Evolutionary conservation across 2,888 invertebrate genomes (phyloP).

Genomic region (Phalera bucephala): DNA sequence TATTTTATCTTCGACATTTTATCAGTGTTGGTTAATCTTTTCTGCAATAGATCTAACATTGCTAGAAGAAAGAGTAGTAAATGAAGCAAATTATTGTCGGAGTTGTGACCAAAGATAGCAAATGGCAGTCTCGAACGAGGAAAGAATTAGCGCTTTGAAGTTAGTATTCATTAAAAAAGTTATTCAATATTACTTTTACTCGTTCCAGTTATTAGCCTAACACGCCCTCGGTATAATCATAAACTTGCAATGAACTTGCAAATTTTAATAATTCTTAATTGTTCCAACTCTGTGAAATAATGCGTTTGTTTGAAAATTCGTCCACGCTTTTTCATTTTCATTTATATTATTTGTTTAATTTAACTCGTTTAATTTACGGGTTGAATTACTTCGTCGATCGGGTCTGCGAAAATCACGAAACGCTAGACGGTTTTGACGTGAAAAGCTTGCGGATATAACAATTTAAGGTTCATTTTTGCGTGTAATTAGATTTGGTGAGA

Average conservation of each 20-base stretch:
- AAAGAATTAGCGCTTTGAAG: too few species aligned
- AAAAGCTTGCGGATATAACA: conserved; percentile 28
- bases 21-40: too few species aligned
- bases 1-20: too few species aligned
- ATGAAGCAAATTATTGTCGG: too few species aligned
- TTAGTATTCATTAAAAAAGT: too few species aligned
- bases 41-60: too few species aligned
- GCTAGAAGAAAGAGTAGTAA: too few species aligned
- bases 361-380: conserved; percentile 64
- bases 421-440: conserved; percentile 14
- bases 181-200: too few species aligned
- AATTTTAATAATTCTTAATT: conserved; percentile 33
- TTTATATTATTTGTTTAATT: conserved; percentile 69
- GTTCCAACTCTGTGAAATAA: conserved; percentile 41
- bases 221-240: too few species aligned
- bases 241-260: conserved; percentile 2
- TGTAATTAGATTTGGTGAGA: conserved; percentile 35
- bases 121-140: too few species aligned
- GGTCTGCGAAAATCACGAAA: conserved; percentile 15
- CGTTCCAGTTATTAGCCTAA: too few species aligned
- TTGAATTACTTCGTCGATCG: conserved; percentile 59
- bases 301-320: conserved; percentile 55
- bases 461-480: conserved; percentile 50
- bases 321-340: conserved; percentile 56
- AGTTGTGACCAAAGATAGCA: too few species aligned